phyloP scores from a whole-genome alignment of 2,888 invertebrate genomes.

The Dermolepida albohirtum region DNA sequence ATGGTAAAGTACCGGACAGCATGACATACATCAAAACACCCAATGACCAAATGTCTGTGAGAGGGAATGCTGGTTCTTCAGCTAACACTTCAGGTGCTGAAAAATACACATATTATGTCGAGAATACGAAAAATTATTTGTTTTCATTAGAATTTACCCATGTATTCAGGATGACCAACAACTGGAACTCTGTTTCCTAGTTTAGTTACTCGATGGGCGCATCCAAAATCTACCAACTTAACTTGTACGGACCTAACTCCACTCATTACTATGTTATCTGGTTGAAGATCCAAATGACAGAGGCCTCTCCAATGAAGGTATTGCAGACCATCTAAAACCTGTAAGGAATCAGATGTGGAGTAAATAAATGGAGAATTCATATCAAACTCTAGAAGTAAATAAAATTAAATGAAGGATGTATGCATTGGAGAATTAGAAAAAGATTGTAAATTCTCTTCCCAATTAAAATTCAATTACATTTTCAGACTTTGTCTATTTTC shows the following conservation, averaged over 20 bases:
- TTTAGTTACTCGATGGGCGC: conserved; percentile 84
- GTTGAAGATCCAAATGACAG: conserved; percentile 91
- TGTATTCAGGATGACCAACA: conserved; percentile 81
- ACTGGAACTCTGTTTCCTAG: conserved; percentile 79
- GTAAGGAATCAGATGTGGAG: conserved; percentile 31
- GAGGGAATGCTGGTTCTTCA: conserved; percentile 88
- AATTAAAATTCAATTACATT: too few relatives aligned
- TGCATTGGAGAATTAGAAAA: too few relatives aligned
- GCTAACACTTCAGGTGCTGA: conserved; percentile 89
- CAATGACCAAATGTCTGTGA: conserved; percentile 96
- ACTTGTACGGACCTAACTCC: conserved; percentile 86
- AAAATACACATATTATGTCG: conserved; percentile 42
- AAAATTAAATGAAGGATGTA: too few relatives aligned
- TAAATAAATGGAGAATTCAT: too few relatives aligned
- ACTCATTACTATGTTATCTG: conserved; percentile 94
- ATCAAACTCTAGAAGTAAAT: too few relatives aligned
- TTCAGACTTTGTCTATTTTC: too few relatives aligned
- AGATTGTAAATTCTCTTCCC: too few relatives aligned
- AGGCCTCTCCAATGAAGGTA: conserved; percentile 95
- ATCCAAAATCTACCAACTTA: conserved; percentile 93
- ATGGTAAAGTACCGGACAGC: conserved; percentile 93
- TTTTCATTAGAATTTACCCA: conserved; percentile 65
- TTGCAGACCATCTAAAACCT: conserved; percentile 88
- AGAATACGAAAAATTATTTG: background rate
- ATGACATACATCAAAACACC: conserved; percentile 93